These are phyloP conservation scores for Pelusios castaneus DNA, from an alignment of 2,113 vertebrate genomes.

Conservation along the genomic window DNA sequence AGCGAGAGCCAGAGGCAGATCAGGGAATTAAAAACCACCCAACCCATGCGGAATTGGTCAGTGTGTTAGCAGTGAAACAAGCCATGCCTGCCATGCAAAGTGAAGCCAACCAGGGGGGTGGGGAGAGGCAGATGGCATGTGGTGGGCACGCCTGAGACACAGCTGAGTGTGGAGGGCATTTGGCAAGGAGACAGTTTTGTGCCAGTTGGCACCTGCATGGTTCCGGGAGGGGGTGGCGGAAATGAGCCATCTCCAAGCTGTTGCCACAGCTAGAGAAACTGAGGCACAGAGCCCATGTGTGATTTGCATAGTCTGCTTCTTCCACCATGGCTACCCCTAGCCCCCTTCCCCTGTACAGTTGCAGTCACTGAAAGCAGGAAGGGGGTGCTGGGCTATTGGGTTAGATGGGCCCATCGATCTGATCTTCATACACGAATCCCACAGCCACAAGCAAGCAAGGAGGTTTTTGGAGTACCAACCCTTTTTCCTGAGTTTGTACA, in stretches of 20 bases:
- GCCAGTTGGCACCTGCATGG: no score
- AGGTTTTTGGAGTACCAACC: background rate
- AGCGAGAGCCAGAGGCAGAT: no score
- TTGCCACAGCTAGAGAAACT: background rate
- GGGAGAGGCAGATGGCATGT: no score
- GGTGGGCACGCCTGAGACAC: background rate
- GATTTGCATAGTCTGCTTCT: background rate
- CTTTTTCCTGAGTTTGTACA: no score
- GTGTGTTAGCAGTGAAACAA: background rate
- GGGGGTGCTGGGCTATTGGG: background rate
- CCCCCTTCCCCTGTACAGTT: background rate
- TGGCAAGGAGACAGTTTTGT: background rate
- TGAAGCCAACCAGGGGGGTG: background rate
- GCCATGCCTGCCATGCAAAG: background rate
- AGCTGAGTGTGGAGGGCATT: background rate
- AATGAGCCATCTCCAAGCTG: background rate
- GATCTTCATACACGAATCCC: background rate
- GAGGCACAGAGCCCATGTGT: background rate
- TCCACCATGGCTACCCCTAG: background rate
- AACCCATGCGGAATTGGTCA: background rate
- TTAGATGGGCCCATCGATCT: background rate
- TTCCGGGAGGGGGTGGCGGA: background rate
- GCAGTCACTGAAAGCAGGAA: background rate
- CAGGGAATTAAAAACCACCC: background rate
- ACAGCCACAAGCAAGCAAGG: background rate